These are phyloP conservation scores for Varecia variegata DNA, from an alignment of 2,797 vertebrate species.

Conservation along the genomic window DNA sequence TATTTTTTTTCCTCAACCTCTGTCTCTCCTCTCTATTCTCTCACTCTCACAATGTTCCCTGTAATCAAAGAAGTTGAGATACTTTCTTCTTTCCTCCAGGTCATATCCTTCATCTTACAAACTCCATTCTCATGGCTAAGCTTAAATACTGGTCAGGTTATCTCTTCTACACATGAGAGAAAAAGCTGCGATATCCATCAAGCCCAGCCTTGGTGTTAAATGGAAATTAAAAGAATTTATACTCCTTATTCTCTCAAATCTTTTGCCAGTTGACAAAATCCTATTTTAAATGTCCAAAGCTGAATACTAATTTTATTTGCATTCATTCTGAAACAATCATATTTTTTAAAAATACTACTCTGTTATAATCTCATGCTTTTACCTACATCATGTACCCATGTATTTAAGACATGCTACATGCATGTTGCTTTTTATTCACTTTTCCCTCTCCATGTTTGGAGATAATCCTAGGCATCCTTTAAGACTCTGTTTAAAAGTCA, in stretches of 20 bases:
- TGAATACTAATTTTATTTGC: background rate
- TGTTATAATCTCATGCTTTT: background rate
- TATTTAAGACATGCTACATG: background rate
- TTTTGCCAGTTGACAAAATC: background rate
- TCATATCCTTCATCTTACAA: background rate
- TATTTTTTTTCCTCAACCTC: background rate
- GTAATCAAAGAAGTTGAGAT: background rate
- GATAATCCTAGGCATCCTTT: background rate
- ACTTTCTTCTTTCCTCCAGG: background rate
- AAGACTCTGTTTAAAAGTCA: background rate
- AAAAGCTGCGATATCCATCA: background rate
- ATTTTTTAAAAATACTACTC: background rate
- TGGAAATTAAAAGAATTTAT: slow-evolving; percentile 21
- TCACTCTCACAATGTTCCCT: background rate
- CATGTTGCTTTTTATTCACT: background rate
- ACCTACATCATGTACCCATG: background rate
- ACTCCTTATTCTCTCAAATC: background rate
- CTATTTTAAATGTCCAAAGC: background rate
- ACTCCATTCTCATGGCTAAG: background rate
- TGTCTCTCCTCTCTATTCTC: background rate
- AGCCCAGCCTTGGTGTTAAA: background rate
- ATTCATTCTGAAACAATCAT: background rate
- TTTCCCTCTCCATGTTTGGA: background rate
- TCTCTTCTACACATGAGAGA: background rate
- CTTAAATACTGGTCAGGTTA: background rate